A percentile compares a stretch with the other conserved stretches of the same genome.
Conservation (phyloP, 35 echinoderm and acorn worm species). For the Ophioderma brevispina region DNA sequence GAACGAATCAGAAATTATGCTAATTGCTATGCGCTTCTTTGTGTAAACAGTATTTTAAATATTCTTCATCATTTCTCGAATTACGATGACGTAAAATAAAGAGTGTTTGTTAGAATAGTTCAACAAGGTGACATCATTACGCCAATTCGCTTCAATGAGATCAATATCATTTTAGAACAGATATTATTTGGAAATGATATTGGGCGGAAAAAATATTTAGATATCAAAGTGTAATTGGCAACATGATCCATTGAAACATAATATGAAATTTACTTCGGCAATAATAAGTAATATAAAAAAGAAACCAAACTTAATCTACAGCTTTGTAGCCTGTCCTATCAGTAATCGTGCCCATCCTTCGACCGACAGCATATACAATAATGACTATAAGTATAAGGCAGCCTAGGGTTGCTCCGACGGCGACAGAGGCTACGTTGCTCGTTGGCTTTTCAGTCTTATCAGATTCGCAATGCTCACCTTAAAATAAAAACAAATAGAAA, state of each 20-base stretch:
- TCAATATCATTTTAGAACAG: too few species aligned
- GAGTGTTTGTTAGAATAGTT: too few species aligned
- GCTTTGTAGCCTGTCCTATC: slow-evolving; percentile 80
- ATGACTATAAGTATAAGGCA: slow-evolving; percentile 77
- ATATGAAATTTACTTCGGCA: neutral
- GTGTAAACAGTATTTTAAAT: too few species aligned
- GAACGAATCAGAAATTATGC: neutral
- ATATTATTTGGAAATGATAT: too few species aligned
- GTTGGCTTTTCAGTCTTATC: slow-evolving; percentile 41
- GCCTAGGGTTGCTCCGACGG: slow-evolving; percentile 70
- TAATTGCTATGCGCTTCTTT: too few species aligned
- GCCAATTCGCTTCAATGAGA: too few species aligned
- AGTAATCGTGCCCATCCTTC: slow-evolving; percentile 79
- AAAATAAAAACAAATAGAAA: slow-evolving; percentile 25
- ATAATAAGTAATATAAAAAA: neutral
- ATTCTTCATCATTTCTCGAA: too few species aligned
- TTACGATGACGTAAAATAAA: too few species aligned
- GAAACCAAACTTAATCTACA: slow-evolving; percentile 52
- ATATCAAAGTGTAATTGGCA: neutral
- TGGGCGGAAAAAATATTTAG: too few species aligned
- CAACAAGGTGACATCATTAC: too few species aligned
- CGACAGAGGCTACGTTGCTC: slow-evolving; percentile 80
- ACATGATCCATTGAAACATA: neutral
- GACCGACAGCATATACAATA: slow-evolving; percentile 70
- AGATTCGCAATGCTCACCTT: slow-evolving; percentile 17